Evolutionary conservation across 53 echinoderm and acorn worm genomes (phyloP), one percentile per base, ranked within the genome.

Genomic region (Holothuria leucospilota): DNA sequence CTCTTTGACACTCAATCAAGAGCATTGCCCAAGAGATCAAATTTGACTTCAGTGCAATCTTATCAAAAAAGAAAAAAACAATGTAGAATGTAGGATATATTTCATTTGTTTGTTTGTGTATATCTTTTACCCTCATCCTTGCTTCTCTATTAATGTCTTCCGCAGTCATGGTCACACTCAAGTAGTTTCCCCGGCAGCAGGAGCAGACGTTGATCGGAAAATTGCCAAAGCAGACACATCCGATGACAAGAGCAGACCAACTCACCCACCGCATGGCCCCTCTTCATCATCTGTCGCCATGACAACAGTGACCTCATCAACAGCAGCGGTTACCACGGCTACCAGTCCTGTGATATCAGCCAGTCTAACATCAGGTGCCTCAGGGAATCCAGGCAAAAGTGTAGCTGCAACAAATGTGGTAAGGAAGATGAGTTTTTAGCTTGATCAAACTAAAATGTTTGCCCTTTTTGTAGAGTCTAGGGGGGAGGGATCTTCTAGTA

Each of bases 321-420:
- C 92, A 13, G 66, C 81, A 71, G 88, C 88, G 20, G 93, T 91
- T 66, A 82, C 93, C 87, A 95, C 85, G 71, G 90, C 90, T 58
- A 95, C 83, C 65, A 74, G 67, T 29, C 77, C 83, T 39, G 87
- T 82, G 66, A 85, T 85, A 84, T 87, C 89, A 53, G 79, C 86
- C 88, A 92, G 34, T 80, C 29, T 89, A 88, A 89, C 89, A 81
- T 87, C 86, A 29, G 90, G 93, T 93, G 95, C 93, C 93, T 91
- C 95, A 86, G 78, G 88, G 81, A 88, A 88, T 88, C 42, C 82
- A 80, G 86, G 87, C 70, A 86, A 90, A 83, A 88, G 78, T 52
- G 77, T 90, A 74, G 87, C 86, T 39, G 86, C 88, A 71, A 86
- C 85, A 61, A 59, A 59, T 61, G 59, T 21, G 61, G 80, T 80